Evolutionary conservation across 2,113 vertebrate genomes (phyloP).

Genomic region (Uria aalge): DNA sequence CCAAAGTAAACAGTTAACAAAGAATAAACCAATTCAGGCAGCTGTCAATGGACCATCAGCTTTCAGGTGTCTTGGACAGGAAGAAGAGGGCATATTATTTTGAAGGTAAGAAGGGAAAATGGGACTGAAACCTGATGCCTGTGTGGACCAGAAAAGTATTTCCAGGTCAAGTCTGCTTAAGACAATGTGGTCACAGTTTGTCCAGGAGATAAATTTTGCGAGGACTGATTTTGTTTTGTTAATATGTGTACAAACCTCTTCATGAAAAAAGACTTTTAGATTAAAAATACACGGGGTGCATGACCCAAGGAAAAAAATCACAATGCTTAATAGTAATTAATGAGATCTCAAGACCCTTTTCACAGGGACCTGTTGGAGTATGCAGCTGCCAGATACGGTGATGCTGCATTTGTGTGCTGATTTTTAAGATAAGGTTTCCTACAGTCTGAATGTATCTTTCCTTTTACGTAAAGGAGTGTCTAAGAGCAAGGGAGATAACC

Average conservation of each 20-base stretch:
- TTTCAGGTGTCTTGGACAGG: conserved; percentile 50
- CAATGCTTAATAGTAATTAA: not conserved
- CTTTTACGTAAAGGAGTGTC: not conserved
- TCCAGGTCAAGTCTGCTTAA: not conserved
- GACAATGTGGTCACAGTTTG: not conserved
- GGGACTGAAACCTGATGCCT: not conserved
- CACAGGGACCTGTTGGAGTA: not conserved
- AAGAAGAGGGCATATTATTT: conserved; percentile 31
- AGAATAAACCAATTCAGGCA: conserved; percentile 70
- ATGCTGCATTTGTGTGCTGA: not conserved
- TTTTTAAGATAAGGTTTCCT: not conserved
- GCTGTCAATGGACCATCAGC: conserved; percentile 61
- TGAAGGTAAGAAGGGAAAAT: not conserved
- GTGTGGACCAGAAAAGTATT: not conserved
- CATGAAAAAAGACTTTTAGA: not conserved
- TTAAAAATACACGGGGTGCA: not conserved
- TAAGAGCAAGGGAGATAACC: not conserved
- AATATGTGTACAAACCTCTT: not conserved
- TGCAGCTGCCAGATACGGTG: not conserved
- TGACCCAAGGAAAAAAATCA: not conserved
- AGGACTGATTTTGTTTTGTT: not conserved
- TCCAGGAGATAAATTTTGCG: not conserved
- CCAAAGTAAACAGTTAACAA: conserved; percentile 66
- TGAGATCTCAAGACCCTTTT: not conserved
- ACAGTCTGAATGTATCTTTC: not conserved